phyloP scores from a whole-genome alignment of 2,888 invertebrate species.

The Acrobasis repandana region DNA sequence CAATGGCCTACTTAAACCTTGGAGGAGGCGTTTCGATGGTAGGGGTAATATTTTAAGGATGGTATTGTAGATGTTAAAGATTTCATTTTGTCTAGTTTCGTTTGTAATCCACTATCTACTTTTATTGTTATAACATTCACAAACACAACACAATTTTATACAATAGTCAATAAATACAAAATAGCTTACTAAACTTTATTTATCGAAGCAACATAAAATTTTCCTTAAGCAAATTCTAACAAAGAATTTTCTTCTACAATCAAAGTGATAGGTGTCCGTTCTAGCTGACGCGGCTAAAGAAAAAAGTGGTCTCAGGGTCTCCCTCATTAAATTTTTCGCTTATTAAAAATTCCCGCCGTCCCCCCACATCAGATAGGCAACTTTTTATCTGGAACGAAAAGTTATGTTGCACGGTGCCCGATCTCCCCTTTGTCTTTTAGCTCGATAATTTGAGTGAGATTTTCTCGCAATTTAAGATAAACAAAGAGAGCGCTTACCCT shows the following conservation, averaged over 20 bases:
- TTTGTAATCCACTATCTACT: no score
- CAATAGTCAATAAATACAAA: neutral
- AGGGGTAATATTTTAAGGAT: no score
- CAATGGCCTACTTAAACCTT: no score
- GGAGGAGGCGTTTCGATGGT: no score
- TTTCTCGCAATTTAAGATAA: conserved; percentile 84
- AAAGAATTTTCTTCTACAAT: conserved; percentile 42
- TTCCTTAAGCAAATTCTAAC: neutral
- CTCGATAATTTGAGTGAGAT: conserved; percentile 83
- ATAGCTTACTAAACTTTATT: neutral
- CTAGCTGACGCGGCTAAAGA: conserved; percentile 64
- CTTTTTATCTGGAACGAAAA: conserved; percentile 76
- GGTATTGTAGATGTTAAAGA: no score
- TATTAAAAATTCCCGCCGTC: conserved; percentile 81
- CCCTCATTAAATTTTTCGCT: conserved; percentile 82
- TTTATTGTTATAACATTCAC: no score
- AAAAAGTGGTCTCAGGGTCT: conserved; percentile 63
- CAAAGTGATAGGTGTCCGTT: conserved; percentile 50
- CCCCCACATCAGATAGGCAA: conserved; percentile 70
- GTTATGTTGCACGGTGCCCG: conserved; percentile 68
- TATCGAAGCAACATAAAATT: neutral
- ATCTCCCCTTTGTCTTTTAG: conserved; percentile 76
- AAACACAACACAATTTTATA: no score
- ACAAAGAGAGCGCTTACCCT: conserved; percentile 83
- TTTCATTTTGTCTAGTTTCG: no score